Conservation (phyloP, 2,888 invertebrate genomes). For the Megastigmus dorsalis region DNA sequence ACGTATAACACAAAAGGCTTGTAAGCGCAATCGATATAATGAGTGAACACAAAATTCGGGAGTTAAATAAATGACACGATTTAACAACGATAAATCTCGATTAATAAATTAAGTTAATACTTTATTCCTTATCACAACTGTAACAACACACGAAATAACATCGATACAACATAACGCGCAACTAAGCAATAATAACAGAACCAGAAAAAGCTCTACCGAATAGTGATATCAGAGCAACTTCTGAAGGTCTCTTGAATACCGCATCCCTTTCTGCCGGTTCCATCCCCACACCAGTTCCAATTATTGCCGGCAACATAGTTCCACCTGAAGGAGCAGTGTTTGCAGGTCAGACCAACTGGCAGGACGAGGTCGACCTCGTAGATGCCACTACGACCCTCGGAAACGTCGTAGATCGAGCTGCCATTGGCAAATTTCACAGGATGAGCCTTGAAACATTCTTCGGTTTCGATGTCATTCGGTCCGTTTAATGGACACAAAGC, state of each 20-base stretch:
- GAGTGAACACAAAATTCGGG: too few species aligned
- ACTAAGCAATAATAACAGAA: too few species aligned
- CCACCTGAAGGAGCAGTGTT: constrained; percentile 75
- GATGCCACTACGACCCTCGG: constrained; percentile 56
- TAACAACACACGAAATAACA: too few species aligned
- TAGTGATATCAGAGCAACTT: constrained; percentile 74
- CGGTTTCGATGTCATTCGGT: constrained; percentile 73
- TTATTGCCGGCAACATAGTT: constrained; percentile 76
- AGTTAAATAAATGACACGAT: too few species aligned
- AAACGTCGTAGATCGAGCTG: constrained; percentile 61
- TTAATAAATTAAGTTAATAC: too few species aligned
- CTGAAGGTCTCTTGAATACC: constrained; percentile 76
- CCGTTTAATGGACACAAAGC: constrained; percentile 75
- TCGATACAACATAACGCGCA: too few species aligned
- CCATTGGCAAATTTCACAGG: constrained; percentile 64
- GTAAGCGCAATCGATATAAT: too few species aligned
- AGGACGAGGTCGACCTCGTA: background rate
- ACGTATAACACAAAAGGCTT: too few species aligned
- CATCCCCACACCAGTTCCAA: constrained; percentile 73
- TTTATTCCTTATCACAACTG: too few species aligned
- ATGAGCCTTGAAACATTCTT: constrained; percentile 75
- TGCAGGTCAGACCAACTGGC: constrained; percentile 13
- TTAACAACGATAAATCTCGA: too few species aligned
- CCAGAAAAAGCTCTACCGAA: background rate
- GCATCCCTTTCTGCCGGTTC: constrained; percentile 72